These are phyloP conservation scores for Datnioides undecimradiatus DNA, from an alignment of 2,113 vertebrate genomes.

Conservation along the genomic window DNA sequence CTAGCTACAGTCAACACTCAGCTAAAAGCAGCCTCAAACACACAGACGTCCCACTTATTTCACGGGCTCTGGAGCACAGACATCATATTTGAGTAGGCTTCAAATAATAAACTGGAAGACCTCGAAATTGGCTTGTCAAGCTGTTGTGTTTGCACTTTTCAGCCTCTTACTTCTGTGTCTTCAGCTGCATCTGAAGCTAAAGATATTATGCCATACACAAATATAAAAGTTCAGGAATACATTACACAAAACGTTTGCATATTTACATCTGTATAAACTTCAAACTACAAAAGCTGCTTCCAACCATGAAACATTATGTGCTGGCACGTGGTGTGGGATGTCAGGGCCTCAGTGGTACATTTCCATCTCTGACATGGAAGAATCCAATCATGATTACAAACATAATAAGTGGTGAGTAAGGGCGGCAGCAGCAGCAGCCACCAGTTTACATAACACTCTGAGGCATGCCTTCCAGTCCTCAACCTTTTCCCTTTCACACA, in stretches of 20 bases:
- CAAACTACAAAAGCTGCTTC: background rate
- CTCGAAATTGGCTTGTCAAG: conserved; percentile 37
- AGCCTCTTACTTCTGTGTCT: conserved; percentile 21
- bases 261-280: background rate
- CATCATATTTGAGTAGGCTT: conserved; percentile 36
- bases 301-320: background rate
- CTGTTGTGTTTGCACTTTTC: conserved; percentile 35
- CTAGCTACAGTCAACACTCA: conserved; percentile 54
- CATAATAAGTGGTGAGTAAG: conserved; percentile 13
- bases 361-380: background rate
- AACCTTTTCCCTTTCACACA: conserved; percentile 11
- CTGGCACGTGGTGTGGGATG: background rate
- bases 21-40: conserved; percentile 55
- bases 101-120: conserved; percentile 29
- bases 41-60: conserved; percentile 23
- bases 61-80: conserved; percentile 31
- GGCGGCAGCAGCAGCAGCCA: conserved; percentile 8
- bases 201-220: background rate
- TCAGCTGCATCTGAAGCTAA: background rate
- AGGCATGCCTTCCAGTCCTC: conserved; percentile 9
- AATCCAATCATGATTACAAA: background rate
- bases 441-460: conserved; percentile 36
- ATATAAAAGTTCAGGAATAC: background rate
- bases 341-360: background rate
- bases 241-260: background rate